Base-by-base conservation (phyloP, 2,888 invertebrate species). In the Synergus japonicus region DNA sequence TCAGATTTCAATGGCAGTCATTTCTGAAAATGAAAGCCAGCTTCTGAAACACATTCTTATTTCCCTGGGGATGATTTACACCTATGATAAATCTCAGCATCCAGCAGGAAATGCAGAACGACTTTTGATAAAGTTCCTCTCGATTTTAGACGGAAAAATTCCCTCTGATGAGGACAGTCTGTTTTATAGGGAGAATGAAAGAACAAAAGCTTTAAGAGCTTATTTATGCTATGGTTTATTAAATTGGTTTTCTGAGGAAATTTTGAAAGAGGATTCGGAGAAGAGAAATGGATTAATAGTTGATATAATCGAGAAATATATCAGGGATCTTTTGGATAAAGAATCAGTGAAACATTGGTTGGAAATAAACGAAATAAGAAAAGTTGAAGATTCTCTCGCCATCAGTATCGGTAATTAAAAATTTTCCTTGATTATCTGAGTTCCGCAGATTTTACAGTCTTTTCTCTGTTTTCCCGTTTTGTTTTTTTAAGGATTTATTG, bases 181-280 rank as follows among this genome's bases (percentile, higher is more conserved):
- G 49, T 91, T 88, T 77, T 83, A 82, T 4, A 84, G 79, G 18
- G 77, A 81, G 9, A 79, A 86, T 63, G 79, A 83, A 15, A 79
- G 85, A 12, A 83, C 85, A 2, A 86, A 85, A 58, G 91, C 91
- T 79, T 83, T 91, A 66, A 87, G 89, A 37, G 90, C 89, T 77
- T 91, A 88, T 78, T 85, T 91, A 76, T 90, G 90, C 64, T 63
- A 88, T 13, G 90, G 87, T 18, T 64, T 91, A 7, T 76, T 91
- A 15, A 83, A 85, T 76, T 91, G 90, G 91, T 81, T 87, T 44
- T 65, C 82, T 4, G 77, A 82, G 12, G 76, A 79, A 37, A 37
- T 82, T 44, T 18, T 81, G 3, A 18, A 82, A 18, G 64, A 80
- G 44, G 73, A 86, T 13, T 13, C 44, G 4, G 78, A 84, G 29